Conservation (phyloP, 1,140 invertebrate genomes). For the Heliconius eleuchia region DNA sequence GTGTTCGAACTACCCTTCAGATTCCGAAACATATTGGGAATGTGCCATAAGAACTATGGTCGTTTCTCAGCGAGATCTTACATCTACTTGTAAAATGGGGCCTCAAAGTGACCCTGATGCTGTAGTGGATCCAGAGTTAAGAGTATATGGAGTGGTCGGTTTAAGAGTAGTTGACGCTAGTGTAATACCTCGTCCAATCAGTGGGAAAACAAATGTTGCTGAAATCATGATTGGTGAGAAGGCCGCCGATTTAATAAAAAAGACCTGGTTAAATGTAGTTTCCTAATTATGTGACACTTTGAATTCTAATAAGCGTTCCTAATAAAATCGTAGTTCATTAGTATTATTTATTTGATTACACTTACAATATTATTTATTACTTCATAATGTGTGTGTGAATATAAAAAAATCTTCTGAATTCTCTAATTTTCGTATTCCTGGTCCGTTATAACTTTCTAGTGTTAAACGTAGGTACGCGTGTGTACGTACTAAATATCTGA, state of each 20-base stretch:
- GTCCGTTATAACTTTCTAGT: too few relatives aligned
- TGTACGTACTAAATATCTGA: too few relatives aligned
- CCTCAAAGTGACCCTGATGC: conserved; percentile 84
- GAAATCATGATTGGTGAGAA: conserved; percentile 94
- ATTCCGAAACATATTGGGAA: conserved; percentile 87
- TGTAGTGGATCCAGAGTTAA: conserved; percentile 89
- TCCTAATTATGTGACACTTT: conserved; percentile 36
- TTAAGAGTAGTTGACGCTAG: conserved; percentile 90
- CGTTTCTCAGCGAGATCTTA: conserved; percentile 86
- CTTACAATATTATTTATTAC: too few relatives aligned
- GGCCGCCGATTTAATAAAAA: conserved; percentile 90
- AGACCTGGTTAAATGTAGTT: conserved; percentile 79
- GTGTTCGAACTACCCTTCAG: conserved; percentile 80
- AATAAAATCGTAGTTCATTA: conserved; percentile 10
- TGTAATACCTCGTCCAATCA: conserved; percentile 86
- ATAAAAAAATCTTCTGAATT: too few relatives aligned
- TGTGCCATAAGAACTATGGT: conserved; percentile 87
- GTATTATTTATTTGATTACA: too few relatives aligned
- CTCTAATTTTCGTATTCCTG: too few relatives aligned
- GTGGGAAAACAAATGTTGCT: conserved; percentile 87
- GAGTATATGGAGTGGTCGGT: conserved; percentile 86
- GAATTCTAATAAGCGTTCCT: conserved; percentile 39
- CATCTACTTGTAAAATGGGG: conserved; percentile 90
- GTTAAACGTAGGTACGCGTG: too few relatives aligned
- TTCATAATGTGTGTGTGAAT: too few relatives aligned